Evolutionary conservation across 1,140 invertebrate species (phyloP), one percentile per base, ranked within the genome.

Genomic region (Cotesia typhae): DNA sequence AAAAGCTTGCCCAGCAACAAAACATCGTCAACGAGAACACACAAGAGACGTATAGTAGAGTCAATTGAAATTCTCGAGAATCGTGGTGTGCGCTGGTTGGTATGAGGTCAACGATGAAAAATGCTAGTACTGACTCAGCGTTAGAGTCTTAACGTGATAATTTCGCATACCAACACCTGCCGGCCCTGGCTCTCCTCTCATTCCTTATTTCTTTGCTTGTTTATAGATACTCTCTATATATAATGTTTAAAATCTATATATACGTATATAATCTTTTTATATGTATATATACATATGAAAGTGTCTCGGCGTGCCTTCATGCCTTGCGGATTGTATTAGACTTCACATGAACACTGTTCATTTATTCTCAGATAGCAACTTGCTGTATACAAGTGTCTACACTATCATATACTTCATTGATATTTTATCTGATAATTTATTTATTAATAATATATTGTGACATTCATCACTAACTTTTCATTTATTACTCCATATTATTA

Each of bases 111-210:
- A 73, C 76, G 75, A 78, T 80, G 78, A 83, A 83, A 81, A 83
- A 83, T 80, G 74, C 77, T 77, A 47, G 63, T 70, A 61, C 28
- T 28, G 28, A 28, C 28, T 28, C 41, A 78, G 75, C 77, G 78
- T 76, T 78, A 74, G 71, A 73, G 75, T 73, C 57, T 81, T 80
- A 79, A 83, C 80, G 79, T 81, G 79, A 81, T 83, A 83, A 83
- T 83, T 81, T 81, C 81, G 79, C 81, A 83, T 83, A 83, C 79
- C 80, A 79, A 82, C 80, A 86, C 84, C 84, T 85, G 84, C 82
- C 75, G 78, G 41, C 67, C 70, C 67, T 70, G 68, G 74, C 75
- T 77, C 79, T 75, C 41, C 38, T 41, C 38, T 41, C 38, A 9
- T 41, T 41, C 41, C 6, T 47, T 47, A 6, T 47, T 47, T 47